Evolutionary conservation across 2,113 vertebrate species (phyloP).

Genomic region (Haplochromis vanheusdeni): DNA sequence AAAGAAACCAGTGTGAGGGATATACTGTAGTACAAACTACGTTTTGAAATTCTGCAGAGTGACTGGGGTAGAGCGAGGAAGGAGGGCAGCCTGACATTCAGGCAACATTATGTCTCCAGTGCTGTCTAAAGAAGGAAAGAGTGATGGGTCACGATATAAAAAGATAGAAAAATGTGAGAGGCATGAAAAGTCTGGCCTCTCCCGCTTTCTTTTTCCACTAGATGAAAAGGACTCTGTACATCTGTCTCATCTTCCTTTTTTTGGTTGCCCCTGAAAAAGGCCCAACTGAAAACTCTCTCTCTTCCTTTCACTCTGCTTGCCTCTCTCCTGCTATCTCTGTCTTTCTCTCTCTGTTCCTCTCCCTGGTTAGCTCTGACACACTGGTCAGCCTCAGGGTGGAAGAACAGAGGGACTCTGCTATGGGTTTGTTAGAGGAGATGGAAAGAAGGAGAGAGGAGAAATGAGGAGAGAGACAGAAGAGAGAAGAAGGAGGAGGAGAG

Average conservation of each 20-base stretch:
- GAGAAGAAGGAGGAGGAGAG: background rate
- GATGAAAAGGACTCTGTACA: slow-evolving; percentile 72
- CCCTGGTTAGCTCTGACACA: slow-evolving; percentile 78
- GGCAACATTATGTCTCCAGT: slow-evolving; percentile 66
- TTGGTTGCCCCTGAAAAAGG: slow-evolving; percentile 68
- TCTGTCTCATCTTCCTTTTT: slow-evolving; percentile 74
- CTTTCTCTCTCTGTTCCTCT: slow-evolving; percentile 68
- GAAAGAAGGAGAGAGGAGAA: slow-evolving; percentile 46
- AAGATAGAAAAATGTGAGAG: slow-evolving; percentile 57
- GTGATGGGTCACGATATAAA: slow-evolving; percentile 59
- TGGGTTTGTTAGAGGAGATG: slow-evolving; percentile 68
- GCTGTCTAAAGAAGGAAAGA: slow-evolving; percentile 65
- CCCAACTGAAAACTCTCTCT: slow-evolving; percentile 54
- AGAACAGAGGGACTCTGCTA: slow-evolving; percentile 76
- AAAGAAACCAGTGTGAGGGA: slow-evolving; percentile 25
- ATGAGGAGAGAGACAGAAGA: slow-evolving; percentile 23
- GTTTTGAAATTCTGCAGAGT: slow-evolving; percentile 45
- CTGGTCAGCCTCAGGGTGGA: slow-evolving; percentile 75
- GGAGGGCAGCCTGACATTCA: slow-evolving; percentile 46
- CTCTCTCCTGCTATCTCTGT: slow-evolving; percentile 55
- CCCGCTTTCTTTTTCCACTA: slow-evolving; percentile 60
- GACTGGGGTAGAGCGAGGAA: slow-evolving; percentile 37
- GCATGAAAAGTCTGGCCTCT: slow-evolving; percentile 60
- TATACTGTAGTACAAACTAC: slow-evolving; percentile 18
- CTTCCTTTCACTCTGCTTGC: slow-evolving; percentile 33